phyloP scores from a whole-genome alignment of 2,113 vertebrate genomes.

The Dipodomys ordii region DNA sequence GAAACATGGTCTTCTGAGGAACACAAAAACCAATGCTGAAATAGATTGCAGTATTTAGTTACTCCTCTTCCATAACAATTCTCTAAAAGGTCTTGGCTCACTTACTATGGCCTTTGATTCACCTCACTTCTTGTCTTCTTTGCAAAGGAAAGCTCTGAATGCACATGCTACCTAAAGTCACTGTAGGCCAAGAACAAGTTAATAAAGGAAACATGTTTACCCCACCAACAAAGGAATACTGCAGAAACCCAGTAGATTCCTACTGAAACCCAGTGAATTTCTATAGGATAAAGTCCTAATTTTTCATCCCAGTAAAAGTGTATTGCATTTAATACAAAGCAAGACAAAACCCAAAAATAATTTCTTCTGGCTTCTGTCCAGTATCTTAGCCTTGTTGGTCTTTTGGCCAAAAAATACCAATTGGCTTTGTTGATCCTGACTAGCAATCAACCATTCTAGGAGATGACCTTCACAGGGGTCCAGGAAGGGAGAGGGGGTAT shows the following conservation, averaged over 20 bases:
- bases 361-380: not conserved
- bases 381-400: not conserved
- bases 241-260: not conserved
- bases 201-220: not conserved
- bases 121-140: not conserved
- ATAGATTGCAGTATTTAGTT: too few species aligned
- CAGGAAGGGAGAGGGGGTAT: not conserved
- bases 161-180: not conserved
- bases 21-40: not conserved
- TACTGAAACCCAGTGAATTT: slow-evolving; percentile 21
- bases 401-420: not conserved
- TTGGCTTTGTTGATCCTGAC: not conserved
- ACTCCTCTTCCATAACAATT: too few species aligned
- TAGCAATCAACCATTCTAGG: not conserved
- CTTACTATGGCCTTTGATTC: too few species aligned
- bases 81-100: too few species aligned
- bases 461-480: not conserved
- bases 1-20: not conserved
- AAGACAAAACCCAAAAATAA: not conserved
- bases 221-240: not conserved
- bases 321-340: not conserved
- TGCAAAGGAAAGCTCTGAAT: not conserved
- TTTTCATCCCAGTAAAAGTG: not conserved
- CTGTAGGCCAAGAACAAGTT: not conserved
- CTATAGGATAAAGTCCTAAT: not conserved